phyloP scores from a whole-genome alignment of 2,113 vertebrate species.

The Ifrita kowaldi region DNA sequence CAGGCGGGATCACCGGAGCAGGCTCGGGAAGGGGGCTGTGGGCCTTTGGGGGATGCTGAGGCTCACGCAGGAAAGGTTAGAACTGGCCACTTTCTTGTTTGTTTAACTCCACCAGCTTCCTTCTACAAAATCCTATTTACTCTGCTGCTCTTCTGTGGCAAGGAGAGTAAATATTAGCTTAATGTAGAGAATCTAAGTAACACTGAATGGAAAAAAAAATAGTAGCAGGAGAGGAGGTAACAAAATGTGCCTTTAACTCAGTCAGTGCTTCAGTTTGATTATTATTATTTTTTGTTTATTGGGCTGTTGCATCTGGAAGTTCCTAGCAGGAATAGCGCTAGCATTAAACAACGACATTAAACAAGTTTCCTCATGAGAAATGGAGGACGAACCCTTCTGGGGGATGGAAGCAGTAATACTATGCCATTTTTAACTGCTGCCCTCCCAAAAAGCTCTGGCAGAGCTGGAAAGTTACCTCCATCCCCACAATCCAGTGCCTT shows the following conservation, averaged over 20 bases:
- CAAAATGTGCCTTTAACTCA: neutral
- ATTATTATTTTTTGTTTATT: neutral
- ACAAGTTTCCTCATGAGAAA: neutral
- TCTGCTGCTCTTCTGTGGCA: slow-evolving; percentile 48
- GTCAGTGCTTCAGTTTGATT: neutral
- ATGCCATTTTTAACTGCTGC: neutral
- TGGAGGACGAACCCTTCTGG: neutral
- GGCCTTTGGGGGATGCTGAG: neutral
- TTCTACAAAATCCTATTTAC: slow-evolving; percentile 46
- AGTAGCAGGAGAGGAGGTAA: neutral
- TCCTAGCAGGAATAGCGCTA: neutral
- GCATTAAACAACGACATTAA: neutral
- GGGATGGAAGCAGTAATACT: neutral
- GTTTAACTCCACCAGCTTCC: slow-evolving; percentile 52
- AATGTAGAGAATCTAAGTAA: slow-evolving; percentile 55
- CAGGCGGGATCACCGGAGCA: neutral
- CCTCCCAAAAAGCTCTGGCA: neutral
- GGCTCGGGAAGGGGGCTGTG: neutral
- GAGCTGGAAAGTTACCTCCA: neutral
- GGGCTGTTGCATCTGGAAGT: neutral
- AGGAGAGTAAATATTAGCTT: slow-evolving; percentile 62
- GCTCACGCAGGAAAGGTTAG: slow-evolving; percentile 21
- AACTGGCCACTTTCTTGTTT: slow-evolving; percentile 26
- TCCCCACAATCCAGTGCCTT: neutral
- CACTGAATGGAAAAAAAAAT: neutral